Percentiles rank a stretch among this genome's conserved stretches.
Evolutionary conservation across 2,888 invertebrate species (phyloP).

Genomic region (Beris chalybata): DNA sequence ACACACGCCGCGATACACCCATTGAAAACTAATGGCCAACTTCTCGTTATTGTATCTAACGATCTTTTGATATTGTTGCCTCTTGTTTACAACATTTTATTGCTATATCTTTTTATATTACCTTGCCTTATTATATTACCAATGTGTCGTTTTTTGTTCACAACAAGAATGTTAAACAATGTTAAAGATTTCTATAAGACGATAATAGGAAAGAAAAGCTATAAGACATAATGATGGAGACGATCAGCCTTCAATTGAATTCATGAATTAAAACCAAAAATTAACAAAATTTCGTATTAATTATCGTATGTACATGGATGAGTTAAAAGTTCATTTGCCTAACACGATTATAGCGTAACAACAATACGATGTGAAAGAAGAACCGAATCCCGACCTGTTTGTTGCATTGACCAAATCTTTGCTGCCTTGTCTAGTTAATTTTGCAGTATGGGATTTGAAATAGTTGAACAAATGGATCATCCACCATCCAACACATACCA

Average conservation of each 20-base stretch:
- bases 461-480: conserved; percentile 17
- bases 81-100: background rate
- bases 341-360: background rate
- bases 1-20: too few relatives aligned
- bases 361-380: background rate
- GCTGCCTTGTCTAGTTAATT: conserved; percentile 4
- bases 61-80: background rate
- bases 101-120: background rate
- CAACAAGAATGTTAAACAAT: background rate
- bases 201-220: background rate
- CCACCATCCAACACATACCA: too few relatives aligned
- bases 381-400: background rate
- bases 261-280: conserved; percentile 19
- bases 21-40: too few relatives aligned
- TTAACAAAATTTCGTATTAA: conserved; percentile 28
- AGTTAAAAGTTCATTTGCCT: conserved; percentile 30
- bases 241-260: conserved; percentile 1
- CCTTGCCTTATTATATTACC: background rate
- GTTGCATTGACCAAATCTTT: background rate
- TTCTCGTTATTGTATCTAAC: too few relatives aligned
- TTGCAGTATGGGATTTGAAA: conserved; percentile 11
- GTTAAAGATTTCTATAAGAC: background rate
- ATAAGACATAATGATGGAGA: conserved; percentile 9
- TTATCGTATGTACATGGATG: conserved; percentile 20
- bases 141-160: background rate